A percentile compares a stretch with the other conserved stretches of the same genome.
phyloP scores from a whole-genome alignment of 1,140 invertebrate species.

The Pissodes strobi region DNA sequence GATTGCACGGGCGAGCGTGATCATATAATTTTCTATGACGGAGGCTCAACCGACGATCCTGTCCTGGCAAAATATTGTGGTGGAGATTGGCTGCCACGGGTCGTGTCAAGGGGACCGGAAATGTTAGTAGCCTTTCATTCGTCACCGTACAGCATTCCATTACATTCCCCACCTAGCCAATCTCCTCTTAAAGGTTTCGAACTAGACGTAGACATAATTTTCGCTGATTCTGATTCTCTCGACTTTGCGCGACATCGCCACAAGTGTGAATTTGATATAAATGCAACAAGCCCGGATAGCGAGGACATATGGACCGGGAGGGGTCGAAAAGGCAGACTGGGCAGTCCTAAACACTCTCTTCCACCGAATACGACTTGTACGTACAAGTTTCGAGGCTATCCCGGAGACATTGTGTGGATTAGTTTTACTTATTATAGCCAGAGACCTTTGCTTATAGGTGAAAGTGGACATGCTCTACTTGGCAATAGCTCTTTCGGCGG shows the following conservation, averaged over 20 bases:
- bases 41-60: constrained; percentile 75
- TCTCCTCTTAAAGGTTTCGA: constrained; percentile 76
- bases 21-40: constrained; percentile 84
- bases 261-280: constrained; percentile 73
- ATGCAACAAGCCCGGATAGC: constrained; percentile 65
- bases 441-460: constrained; percentile 64
- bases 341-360: constrained; percentile 80
- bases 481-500: constrained; percentile 47
- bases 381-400: constrained; percentile 79
- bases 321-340: constrained; percentile 66
- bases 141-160: constrained; percentile 73
- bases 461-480: constrained; percentile 48
- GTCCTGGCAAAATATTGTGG: constrained; percentile 86
- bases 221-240: constrained; percentile 79
- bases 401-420: constrained; percentile 81
- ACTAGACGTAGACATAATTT: constrained; percentile 83
- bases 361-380: constrained; percentile 84
- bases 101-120: constrained; percentile 72
- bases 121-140: constrained; percentile 87
- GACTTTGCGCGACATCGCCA: constrained; percentile 67
- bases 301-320: constrained; percentile 58
- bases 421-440: constrained; percentile 84
- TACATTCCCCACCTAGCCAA: constrained; percentile 60
- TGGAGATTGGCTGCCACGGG: constrained; percentile 76
- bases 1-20: constrained; percentile 82